phyloP scores from a whole-genome alignment of 2,888 invertebrate genomes.

The Apamea sordens region DNA sequence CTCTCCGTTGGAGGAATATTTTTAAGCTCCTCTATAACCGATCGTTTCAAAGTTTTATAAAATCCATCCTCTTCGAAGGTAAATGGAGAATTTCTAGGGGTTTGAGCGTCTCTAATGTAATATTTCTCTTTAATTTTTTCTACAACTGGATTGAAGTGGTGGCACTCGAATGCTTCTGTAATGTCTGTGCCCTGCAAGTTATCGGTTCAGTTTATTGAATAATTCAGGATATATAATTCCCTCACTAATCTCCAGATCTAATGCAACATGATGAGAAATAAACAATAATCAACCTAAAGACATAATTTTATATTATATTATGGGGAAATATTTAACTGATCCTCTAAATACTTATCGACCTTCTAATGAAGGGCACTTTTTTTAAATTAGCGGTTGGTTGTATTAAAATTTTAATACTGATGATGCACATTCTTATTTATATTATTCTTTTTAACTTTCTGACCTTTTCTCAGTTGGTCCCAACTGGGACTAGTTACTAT shows the following conservation, averaged over 20 bases:
- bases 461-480: background rate
- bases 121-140: conserved; percentile 91
- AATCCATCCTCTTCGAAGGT: conserved; percentile 94
- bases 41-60: conserved; percentile 92
- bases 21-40: conserved; percentile 89
- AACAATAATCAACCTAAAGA: background rate
- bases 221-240: background rate
- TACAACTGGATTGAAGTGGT: conserved; percentile 89
- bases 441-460: background rate
- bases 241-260: background rate
- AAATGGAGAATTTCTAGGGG: conserved; percentile 92
- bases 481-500: too few species aligned
- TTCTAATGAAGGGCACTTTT: background rate
- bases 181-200: conserved; percentile 91
- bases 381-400: background rate
- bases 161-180: conserved; percentile 91
- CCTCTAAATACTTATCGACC: background rate
- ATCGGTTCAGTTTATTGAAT: background rate
- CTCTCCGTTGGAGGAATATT: conserved; percentile 81
- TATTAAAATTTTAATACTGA: too few species aligned
- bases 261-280: background rate
- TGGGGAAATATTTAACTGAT: background rate
- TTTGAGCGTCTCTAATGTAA: conserved; percentile 91
- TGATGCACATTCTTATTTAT: background rate
- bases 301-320: background rate